A percentile compares a stretch with the other conserved stretches of the same genome.
Conservation (phyloP, 2,888 invertebrate genomes). For the Brassicogethes aeneus region DNA sequence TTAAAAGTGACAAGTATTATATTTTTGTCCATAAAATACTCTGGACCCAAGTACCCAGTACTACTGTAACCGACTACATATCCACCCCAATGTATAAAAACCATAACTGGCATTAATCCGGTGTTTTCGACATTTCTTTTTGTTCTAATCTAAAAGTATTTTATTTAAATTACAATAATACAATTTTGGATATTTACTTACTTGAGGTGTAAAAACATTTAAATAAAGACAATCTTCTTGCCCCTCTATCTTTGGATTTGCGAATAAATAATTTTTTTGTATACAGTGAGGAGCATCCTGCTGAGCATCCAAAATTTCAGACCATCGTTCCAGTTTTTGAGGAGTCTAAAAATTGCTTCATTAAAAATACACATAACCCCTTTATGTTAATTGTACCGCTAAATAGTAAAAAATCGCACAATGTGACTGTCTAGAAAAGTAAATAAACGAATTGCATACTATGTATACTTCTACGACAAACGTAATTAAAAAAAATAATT, state of each 20-base stretch:
- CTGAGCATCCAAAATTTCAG: conserved; percentile 28
- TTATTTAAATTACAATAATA: neutral
- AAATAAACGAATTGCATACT: no score
- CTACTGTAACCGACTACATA: conserved; percentile 42
- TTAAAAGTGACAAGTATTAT: conserved; percentile 42
- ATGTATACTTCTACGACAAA: no score
- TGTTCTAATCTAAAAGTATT: conserved; percentile 8
- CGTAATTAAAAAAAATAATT: no score
- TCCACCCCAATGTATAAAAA: conserved; percentile 46
- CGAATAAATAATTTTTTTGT: conserved; percentile 38
- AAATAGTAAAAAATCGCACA: no score
- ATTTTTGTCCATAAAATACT: conserved; percentile 44
- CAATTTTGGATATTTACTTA: conserved; percentile 16
- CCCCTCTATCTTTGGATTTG: conserved; percentile 31
- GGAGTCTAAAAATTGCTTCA: conserved; percentile 28
- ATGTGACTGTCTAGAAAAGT: no score
- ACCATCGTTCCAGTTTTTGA: conserved; percentile 26
- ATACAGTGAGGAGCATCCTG: conserved; percentile 36
- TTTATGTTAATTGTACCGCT: no score
- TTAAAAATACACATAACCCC: no score
- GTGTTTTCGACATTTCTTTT: conserved; percentile 2
- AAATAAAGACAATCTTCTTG: conserved; percentile 44
- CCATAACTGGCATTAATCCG: conserved; percentile 38
- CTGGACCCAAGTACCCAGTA: conserved; percentile 40
- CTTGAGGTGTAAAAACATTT: conserved; percentile 41